Conservation (phyloP, 2,113 vertebrate species). For the Glareola pratincola region DNA sequence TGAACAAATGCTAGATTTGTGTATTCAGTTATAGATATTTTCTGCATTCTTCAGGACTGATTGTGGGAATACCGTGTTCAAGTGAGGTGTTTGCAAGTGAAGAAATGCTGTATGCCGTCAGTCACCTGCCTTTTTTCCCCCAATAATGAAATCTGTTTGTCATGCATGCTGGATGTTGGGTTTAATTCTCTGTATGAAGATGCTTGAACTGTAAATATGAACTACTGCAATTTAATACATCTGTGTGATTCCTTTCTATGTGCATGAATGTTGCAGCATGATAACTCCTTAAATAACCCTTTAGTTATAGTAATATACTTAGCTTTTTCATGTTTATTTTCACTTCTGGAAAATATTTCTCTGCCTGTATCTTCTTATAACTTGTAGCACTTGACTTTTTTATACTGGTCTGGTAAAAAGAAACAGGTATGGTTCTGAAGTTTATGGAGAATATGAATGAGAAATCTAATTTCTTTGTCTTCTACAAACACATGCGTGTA, state of each 20-base stretch:
- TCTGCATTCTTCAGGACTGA: constrained; percentile 45
- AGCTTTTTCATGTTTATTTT: constrained; percentile 34
- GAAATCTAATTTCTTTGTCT: not conserved
- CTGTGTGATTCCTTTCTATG: constrained; percentile 19
- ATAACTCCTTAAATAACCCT: constrained; percentile 43
- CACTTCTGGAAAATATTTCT: constrained; percentile 66
- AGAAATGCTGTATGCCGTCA: constrained; percentile 10
- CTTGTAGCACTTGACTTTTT: constrained; percentile 77
- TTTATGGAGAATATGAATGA: not conserved
- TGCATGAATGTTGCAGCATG: constrained; percentile 69
- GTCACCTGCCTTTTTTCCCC: constrained; percentile 2
- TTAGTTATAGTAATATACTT: constrained; percentile 7
- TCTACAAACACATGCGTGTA: not conserved
- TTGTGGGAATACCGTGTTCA: not conserved
- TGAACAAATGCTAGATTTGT: constrained; percentile 52
- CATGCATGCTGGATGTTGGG: constrained; percentile 39
- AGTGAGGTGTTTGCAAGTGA: constrained; percentile 47
- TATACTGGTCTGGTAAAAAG: constrained; percentile 55
- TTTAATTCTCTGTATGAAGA: constrained; percentile 40
- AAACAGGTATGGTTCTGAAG: not conserved
- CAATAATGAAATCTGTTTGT: constrained; percentile 28
- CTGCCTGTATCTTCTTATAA: constrained; percentile 69
- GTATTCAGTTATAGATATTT: constrained; percentile 4
- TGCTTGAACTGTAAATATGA: constrained; percentile 59
- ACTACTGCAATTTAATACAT: constrained; percentile 37